Evolutionary conservation across 2,113 vertebrate genomes (phyloP).

Genomic region (Lanius ludovicianus): DNA sequence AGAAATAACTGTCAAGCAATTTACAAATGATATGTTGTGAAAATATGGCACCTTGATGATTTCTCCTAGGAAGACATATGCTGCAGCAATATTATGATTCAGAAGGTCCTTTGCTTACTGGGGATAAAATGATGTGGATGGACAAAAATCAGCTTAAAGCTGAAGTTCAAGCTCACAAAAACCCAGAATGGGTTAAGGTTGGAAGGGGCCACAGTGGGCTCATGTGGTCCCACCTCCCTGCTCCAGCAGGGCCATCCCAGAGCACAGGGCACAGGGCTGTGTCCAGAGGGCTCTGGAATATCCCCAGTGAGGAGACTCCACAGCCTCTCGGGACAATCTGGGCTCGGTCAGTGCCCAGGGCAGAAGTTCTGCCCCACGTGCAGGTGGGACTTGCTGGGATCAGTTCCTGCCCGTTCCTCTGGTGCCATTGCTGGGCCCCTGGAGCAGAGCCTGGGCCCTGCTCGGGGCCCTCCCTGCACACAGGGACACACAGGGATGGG

Average conservation of each 20-base stretch:
- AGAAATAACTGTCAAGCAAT: constrained; percentile 54
- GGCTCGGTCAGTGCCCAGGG: neutral
- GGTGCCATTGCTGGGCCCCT: neutral
- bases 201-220: accelerated
- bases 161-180: neutral
- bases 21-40: constrained; percentile 23
- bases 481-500: neutral
- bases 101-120: neutral
- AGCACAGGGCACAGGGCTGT: neutral
- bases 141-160: neutral
- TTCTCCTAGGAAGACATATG: constrained; percentile 18
- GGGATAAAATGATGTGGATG: neutral
- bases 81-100: neutral
- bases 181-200: too few species aligned
- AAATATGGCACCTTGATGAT: neutral
- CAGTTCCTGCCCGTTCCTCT: neutral
- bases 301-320: neutral
- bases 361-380: accelerated
- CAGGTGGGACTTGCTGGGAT: neutral
- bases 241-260: accelerated
- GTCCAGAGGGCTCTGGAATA: neutral
- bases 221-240: accelerated
- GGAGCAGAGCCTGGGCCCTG: neutral
- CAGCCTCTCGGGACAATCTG: neutral
- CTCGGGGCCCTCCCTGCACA: neutral